These are phyloP conservation scores for Rhyacophila brunnea DNA, from an alignment of 1,140 invertebrate species.

Conservation along the genomic window DNA sequence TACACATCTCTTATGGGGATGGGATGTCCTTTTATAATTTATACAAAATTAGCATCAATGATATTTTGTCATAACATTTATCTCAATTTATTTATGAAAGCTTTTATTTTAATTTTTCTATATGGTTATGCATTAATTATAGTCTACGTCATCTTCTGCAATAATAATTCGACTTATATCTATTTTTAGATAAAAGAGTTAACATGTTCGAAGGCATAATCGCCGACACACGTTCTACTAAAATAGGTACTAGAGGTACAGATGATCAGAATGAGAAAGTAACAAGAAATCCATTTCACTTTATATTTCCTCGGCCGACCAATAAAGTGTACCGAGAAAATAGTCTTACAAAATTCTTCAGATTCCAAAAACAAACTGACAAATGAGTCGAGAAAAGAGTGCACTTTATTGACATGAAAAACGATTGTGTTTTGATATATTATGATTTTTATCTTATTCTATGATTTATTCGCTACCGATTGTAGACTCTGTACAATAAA, in stretches of 20 bases:
- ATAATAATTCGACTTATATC: conserved; percentile 50
- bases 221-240: conserved; percentile 22
- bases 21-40: conserved; percentile 33
- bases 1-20: conserved; percentile 30
- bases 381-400: conserved; percentile 15
- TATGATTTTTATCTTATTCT: too few relatives aligned
- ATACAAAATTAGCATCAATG: conserved; percentile 38
- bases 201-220: conserved; percentile 22
- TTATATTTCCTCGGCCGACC: conserved; percentile 9
- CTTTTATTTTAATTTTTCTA: conserved; percentile 36
- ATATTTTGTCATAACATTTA: conserved; percentile 37
- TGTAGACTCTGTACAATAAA: too few relatives aligned
- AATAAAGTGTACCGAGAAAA: conserved; percentile 11
- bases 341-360: not conserved
- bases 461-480: too few relatives aligned
- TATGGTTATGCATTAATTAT: conserved; percentile 38
- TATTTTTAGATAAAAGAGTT: conserved; percentile 36
- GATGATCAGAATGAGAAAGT: conserved; percentile 28
- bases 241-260: conserved; percentile 35
- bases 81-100: conserved; percentile 36
- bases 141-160: conserved; percentile 35
- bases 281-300: not conserved
- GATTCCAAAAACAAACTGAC: conserved; percentile 1
- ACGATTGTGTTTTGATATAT: too few relatives aligned
- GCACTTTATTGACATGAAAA: conserved; percentile 3